Evolutionary conservation across 2,888 invertebrate species (phyloP).

Genomic region (Eupelmus urozonus): DNA sequence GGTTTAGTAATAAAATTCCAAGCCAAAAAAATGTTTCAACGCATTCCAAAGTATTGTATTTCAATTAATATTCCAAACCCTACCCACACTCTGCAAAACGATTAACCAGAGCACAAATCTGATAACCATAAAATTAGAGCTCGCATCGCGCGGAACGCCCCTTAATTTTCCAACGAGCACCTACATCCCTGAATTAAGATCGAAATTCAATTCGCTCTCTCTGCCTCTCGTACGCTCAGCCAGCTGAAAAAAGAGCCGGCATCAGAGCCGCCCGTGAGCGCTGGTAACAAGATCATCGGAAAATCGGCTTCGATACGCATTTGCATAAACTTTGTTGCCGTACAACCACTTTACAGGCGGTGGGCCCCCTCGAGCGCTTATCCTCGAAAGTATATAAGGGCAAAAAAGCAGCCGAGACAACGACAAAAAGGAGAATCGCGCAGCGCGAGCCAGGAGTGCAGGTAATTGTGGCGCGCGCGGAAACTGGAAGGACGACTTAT

Average conservation of each 20-base stretch:
- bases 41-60: no score
- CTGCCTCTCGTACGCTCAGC: no score
- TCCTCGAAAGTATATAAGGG: background rate
- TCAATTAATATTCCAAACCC: no score
- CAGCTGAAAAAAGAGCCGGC: no score
- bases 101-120: no score
- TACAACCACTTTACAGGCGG: background rate
- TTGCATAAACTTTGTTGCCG: slow-evolving; percentile 27
- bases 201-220: background rate
- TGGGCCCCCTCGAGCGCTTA: background rate
- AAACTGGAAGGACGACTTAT: slow-evolving; percentile 54
- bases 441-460: background rate
- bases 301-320: background rate
- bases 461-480: slow-evolving; percentile 37
- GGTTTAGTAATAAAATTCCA: no score
- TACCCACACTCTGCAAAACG: no score
- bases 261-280: background rate
- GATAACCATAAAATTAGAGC: no score
- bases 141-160: no score
- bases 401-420: background rate
- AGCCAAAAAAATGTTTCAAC: no score
- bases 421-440: background rate
- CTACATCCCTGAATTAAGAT: background rate
- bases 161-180: no score
- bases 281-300: slow-evolving; percentile 33